Conservation (phyloP, 2,888 invertebrate species). For the Mesochorus sp. region DNA sequence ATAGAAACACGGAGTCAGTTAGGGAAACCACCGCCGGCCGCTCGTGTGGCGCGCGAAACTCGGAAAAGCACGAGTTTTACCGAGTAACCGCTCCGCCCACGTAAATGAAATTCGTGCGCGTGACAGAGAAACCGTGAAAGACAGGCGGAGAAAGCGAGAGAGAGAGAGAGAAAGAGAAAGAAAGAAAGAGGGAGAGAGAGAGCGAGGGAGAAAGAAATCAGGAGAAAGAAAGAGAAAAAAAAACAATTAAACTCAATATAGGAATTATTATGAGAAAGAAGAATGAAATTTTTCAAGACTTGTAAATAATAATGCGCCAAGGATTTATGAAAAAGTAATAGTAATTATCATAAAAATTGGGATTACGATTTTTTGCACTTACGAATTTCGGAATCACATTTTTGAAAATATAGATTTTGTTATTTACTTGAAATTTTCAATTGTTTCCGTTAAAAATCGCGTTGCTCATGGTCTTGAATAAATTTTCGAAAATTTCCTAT, state of each 20-base stretch:
- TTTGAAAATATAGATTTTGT: too few relatives aligned
- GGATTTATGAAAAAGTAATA: too few relatives aligned
- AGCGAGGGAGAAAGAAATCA: neutral
- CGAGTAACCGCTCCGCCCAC: constrained; percentile 63
- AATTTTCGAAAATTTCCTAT: too few relatives aligned
- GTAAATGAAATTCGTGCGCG: constrained; percentile 63
- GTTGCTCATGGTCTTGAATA: too few relatives aligned
- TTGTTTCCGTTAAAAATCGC: too few relatives aligned
- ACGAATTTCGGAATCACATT: too few relatives aligned
- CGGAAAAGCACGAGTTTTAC: constrained; percentile 63
- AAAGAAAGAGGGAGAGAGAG: neutral
- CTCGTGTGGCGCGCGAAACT: constrained; percentile 52
- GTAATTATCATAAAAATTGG: neutral
- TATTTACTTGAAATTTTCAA: too few relatives aligned
- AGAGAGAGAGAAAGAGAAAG: neutral
- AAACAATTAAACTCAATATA: neutral
- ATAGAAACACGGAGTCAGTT: constrained; percentile 35
- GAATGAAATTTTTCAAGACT: neutral
- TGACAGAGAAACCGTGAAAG: constrained; percentile 47
- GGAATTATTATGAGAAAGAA: too few relatives aligned
- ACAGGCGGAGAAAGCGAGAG: neutral
- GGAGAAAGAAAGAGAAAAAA: neutral
- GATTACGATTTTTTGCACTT: too few relatives aligned
- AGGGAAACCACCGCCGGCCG: constrained; percentile 47
- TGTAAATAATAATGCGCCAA: too few relatives aligned